Evolutionary conservation across 2,888 invertebrate species (phyloP).

Genomic region (Vesta saturnalis): DNA sequence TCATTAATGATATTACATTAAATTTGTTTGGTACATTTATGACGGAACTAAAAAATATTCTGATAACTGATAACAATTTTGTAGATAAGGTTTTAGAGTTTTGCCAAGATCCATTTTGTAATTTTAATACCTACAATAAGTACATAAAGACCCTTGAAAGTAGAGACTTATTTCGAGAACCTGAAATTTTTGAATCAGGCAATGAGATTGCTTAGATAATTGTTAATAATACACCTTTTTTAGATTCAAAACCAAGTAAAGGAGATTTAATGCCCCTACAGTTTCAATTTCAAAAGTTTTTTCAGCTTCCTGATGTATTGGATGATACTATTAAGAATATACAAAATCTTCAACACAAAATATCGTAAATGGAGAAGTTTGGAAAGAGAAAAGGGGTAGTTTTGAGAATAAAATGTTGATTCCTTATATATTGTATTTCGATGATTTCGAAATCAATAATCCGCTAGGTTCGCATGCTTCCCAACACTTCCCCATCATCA

Average conservation of each 20-base stretch:
- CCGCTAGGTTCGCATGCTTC: not conserved
- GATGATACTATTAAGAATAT: not conserved
- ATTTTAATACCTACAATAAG: not conserved
- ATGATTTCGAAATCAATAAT: slow-evolving; percentile 9
- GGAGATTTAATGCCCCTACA: not conserved
- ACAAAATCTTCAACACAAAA: not conserved
- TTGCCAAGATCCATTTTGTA: not conserved
- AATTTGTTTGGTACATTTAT: not conserved
- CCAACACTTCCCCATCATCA: slow-evolving; percentile 10
- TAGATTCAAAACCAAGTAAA: slow-evolving; percentile 2
- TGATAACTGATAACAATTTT: not conserved
- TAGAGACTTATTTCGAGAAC: not conserved
- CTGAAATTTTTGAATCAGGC: not conserved
- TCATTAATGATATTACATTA: not conserved
- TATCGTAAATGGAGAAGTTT: not conserved
- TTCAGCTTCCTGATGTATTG: not conserved
- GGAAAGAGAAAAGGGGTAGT: not conserved
- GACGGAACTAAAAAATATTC: not conserved
- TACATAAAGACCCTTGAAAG: not conserved
- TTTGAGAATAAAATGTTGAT: not conserved
- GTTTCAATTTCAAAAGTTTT: not conserved
- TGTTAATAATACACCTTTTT: not conserved
- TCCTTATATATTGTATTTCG: not conserved
- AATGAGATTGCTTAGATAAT: not conserved
- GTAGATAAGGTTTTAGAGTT: not conserved